Percentiles rank a stretch among this genome's conserved stretches.
Conservation (phyloP, 2,888 invertebrate genomes). For the Agonopterix heracliana region DNA sequence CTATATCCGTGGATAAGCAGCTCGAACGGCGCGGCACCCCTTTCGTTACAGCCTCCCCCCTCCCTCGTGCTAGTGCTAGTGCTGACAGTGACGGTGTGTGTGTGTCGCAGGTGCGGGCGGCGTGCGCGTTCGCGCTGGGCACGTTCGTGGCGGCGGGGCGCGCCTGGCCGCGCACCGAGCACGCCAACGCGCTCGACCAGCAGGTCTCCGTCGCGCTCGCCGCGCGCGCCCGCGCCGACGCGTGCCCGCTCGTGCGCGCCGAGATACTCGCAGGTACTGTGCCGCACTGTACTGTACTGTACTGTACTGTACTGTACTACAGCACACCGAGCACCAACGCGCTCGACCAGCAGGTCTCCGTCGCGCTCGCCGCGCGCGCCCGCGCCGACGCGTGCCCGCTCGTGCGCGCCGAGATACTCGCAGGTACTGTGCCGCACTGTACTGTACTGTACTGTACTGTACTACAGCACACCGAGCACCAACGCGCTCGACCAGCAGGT, state of each 20-base stretch:
- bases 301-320: constrained; percentile 57
- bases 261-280: constrained; percentile 88
- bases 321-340: constrained; percentile 83
- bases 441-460: not conserved
- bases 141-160: constrained; percentile 92
- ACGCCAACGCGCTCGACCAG: constrained; percentile 95
- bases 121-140: constrained; percentile 95
- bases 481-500: constrained; percentile 95
- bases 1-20: constrained; percentile 87
- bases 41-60: constrained; percentile 92
- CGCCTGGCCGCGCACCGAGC: constrained; percentile 88
- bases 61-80: too few relatives aligned
- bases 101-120: constrained; percentile 82
- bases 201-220: constrained; percentile 92
- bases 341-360: not conserved
- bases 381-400: not conserved
- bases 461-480: constrained; percentile 91
- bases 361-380: not conserved
- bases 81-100: constrained; percentile 43
- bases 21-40: constrained; percentile 79
- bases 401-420: not conserved
- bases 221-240: constrained; percentile 85
- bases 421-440: constrained; percentile 37
- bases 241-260: constrained; percentile 90
- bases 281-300: too few relatives aligned